Evolutionary conservation across 64 coral and sea anemone genomes (phyloP).

Genomic region (Stichodactyla helianthus): DNA sequence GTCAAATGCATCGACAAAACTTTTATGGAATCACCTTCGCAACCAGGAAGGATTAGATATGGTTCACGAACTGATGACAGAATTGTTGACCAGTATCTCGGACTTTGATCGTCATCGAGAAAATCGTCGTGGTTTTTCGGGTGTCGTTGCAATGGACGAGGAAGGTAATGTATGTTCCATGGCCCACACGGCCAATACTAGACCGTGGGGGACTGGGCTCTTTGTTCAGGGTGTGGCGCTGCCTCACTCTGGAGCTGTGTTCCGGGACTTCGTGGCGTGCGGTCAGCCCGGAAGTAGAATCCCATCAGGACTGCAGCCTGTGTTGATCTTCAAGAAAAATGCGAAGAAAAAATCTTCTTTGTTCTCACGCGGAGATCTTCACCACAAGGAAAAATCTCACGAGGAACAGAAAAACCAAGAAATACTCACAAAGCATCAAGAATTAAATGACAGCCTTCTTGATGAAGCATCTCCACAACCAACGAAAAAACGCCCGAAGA

Average conservation of each 20-base stretch:
- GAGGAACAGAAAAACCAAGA: not conserved
- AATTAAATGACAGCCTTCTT: not conserved
- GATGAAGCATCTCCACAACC: not conserved
- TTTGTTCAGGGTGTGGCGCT: conserved; percentile 83
- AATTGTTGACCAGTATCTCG: conserved; percentile 41
- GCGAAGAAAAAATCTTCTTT: not conserved
- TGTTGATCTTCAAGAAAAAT: conserved; percentile 61
- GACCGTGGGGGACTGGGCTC: conserved; percentile 79
- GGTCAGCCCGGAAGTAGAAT: conserved; percentile 43
- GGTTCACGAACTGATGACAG: conserved; percentile 53
- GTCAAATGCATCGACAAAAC: conserved; percentile 34
- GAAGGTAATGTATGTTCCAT: conserved; percentile 80
- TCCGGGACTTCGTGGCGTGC: conserved; percentile 40
- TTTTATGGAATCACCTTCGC: conserved; percentile 63
- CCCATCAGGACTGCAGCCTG: conserved; percentile 68
- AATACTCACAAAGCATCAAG: not conserved
- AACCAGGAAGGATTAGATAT: conserved; percentile 38
- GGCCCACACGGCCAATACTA: conserved; percentile 68
- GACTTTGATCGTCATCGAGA: not conserved
- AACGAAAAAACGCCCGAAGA: not conserved
- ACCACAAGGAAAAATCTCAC: not conserved
- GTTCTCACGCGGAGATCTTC: not conserved
- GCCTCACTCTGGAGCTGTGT: conserved; percentile 63
- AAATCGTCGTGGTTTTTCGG: conserved; percentile 41
- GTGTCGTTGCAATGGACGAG: conserved; percentile 72